phyloP scores from a whole-genome alignment of 2,113 vertebrate species.

The Brienomyrus longianalis region DNA sequence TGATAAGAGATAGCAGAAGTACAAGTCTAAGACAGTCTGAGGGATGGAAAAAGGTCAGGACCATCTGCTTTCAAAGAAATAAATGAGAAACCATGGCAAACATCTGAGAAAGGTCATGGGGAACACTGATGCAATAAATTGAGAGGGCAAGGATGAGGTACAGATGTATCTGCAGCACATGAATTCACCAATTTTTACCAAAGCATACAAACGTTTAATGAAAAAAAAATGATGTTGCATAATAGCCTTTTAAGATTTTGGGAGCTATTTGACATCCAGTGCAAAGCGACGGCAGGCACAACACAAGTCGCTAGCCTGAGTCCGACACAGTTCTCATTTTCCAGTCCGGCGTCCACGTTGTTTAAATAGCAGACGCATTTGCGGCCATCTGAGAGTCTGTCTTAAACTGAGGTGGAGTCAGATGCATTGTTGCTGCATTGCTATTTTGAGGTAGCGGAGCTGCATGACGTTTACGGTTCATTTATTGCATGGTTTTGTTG shows the following conservation, averaged over 20 bases:
- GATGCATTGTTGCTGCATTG: neutral
- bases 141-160: neutral
- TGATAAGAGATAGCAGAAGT: constrained; percentile 21
- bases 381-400: neutral
- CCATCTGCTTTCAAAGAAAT: constrained; percentile 19
- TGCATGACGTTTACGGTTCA: neutral
- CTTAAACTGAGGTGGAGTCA: neutral
- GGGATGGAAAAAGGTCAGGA: constrained; percentile 15
- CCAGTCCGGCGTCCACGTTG: neutral
- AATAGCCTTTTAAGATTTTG: neutral
- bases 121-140: constrained; percentile 2
- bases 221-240: neutral
- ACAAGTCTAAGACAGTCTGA: constrained; percentile 14
- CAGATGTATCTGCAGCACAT: neutral
- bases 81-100: constrained; percentile 14
- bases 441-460: neutral
- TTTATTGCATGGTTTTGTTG: neutral
- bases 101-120: constrained; percentile 21
- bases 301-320: neutral
- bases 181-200: neutral
- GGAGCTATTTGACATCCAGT: neutral
- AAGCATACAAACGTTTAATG: neutral
- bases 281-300: neutral
- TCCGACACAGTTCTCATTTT: neutral
- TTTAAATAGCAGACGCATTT: neutral